phyloP scores from a whole-genome alignment of 2,888 invertebrate species.

The Drosophila testacea region DNA sequence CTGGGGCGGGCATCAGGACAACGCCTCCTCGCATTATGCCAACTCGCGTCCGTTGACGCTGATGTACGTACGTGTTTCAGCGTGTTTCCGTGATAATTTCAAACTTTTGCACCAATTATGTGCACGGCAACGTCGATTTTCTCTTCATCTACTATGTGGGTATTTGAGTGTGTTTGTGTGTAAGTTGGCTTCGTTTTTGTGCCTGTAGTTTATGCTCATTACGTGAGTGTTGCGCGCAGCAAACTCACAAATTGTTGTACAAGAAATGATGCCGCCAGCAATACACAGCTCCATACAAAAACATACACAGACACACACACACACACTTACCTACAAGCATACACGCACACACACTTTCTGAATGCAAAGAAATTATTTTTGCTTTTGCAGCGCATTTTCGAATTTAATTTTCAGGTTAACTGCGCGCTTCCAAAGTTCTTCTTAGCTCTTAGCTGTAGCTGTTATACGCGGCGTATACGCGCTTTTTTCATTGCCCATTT shows the following conservation, averaged over 20 bases:
- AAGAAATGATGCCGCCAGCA: conserved; percentile 74
- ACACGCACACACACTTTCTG: conserved; percentile 16
- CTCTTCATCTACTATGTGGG: conserved; percentile 42
- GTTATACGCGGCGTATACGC: conserved; percentile 56
- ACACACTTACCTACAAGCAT: conserved; percentile 7
- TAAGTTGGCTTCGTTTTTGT: conserved; percentile 57
- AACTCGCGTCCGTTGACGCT: conserved; percentile 67
- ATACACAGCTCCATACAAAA: conserved; percentile 39
- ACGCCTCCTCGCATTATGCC: conserved; percentile 54
- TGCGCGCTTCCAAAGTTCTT: conserved; percentile 50
- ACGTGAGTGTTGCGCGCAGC: conserved; percentile 74
- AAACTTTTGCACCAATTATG: conserved; percentile 79
- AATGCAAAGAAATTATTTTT: conserved; percentile 72
- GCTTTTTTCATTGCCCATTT: conserved; percentile 47
- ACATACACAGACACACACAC: conserved; percentile 15
- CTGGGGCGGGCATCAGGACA: conserved; percentile 23
- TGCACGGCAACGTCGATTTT: conserved; percentile 72
- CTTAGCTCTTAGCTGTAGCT: background rate
- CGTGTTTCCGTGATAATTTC: conserved; percentile 79
- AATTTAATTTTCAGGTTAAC: conserved; percentile 76
- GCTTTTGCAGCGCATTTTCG: conserved; percentile 67
- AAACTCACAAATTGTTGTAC: conserved; percentile 77
- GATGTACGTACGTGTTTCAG: conserved; percentile 76
- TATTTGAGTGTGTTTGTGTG: conserved; percentile 30
- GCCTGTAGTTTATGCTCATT: conserved; percentile 78